Evolutionary conservation across 2,113 vertebrate genomes (phyloP).

Genomic region (Oriolus oriolus): DNA sequence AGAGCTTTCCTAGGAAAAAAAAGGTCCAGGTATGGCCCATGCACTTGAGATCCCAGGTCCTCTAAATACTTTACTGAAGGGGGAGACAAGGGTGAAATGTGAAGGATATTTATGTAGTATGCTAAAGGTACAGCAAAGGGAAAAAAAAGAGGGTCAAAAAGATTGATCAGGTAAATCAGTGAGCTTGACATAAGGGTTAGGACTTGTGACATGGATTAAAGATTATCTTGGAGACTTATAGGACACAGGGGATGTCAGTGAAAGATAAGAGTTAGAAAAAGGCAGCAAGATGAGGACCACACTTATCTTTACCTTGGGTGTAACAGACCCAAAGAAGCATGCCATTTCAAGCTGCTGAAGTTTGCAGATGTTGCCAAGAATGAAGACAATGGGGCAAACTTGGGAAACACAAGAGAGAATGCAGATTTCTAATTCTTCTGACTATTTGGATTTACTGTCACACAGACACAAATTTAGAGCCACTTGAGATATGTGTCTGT

Average conservation of each 20-base stretch:
- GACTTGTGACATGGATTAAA: conserved; percentile 43
- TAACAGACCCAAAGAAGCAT: neutral
- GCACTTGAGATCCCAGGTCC: neutral
- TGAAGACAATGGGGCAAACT: neutral
- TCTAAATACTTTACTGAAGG: neutral
- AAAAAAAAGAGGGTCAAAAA: neutral
- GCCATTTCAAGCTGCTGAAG: neutral
- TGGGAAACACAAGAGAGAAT: neutral
- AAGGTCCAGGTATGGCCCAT: neutral
- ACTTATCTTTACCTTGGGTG: neutral
- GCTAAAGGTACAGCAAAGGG: neutral
- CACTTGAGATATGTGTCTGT: neutral
- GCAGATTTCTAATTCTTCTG: neutral
- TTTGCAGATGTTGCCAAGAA: neutral
- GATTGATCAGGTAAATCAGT: conserved; percentile 5
- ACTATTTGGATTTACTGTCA: neutral
- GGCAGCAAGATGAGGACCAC: neutral
- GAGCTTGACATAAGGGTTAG: conserved; percentile 7
- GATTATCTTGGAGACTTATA: conserved; percentile 12
- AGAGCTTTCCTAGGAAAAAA: neutral
- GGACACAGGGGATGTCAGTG: neutral
- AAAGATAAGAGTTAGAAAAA: conserved; percentile 24
- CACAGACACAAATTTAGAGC: neutral
- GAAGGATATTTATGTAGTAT: neutral
- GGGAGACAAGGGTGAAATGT: neutral